Evolutionary conservation across 2,888 invertebrate genomes (phyloP).

Genomic region (Proisotoma minuta): DNA sequence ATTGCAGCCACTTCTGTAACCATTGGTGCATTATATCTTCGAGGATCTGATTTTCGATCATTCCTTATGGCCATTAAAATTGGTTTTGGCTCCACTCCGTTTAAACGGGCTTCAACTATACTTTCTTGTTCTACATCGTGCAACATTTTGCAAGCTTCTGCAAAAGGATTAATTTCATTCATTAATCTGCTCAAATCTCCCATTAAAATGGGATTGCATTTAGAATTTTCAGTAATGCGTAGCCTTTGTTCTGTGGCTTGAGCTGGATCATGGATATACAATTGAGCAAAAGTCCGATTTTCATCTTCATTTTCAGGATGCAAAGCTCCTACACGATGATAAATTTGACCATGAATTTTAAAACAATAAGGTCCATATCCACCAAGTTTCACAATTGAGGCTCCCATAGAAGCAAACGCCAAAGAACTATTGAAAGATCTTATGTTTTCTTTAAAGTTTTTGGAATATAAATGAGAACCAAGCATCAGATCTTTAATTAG

Average conservation of each 20-base stretch:
- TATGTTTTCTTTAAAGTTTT: conserved; percentile 20
- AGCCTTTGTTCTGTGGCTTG: conserved; percentile 11
- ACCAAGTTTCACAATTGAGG: conserved; percentile 14
- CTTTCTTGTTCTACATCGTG: conserved; percentile 29
- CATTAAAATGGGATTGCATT: conserved; percentile 7
- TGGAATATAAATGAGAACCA: not conserved
- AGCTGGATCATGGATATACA: conserved; percentile 6
- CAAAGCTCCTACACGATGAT: conserved; percentile 16
- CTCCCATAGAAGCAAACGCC: conserved; percentile 42
- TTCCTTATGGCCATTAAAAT: conserved; percentile 9
- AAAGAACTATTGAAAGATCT: conserved; percentile 30
- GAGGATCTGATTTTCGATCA: conserved; percentile 12
- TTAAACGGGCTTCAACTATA: conserved; percentile 6
- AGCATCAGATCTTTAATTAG: not conserved
- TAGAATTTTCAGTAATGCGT: not conserved
- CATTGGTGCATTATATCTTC: conserved; percentile 37
- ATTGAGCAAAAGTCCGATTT: conserved; percentile 1
- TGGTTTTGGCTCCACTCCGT: not conserved
- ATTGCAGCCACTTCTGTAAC: conserved; percentile 37
- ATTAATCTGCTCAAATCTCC: conserved; percentile 5
- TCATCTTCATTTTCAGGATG: not conserved
- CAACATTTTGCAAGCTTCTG: conserved; percentile 27
- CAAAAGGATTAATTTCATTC: conserved; percentile 24
- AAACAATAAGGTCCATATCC: conserved; percentile 29
- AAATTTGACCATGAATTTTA: conserved; percentile 42